phyloP scores from a whole-genome alignment of 2,888 invertebrate species.

The Pycnomerus fuliginosus region DNA sequence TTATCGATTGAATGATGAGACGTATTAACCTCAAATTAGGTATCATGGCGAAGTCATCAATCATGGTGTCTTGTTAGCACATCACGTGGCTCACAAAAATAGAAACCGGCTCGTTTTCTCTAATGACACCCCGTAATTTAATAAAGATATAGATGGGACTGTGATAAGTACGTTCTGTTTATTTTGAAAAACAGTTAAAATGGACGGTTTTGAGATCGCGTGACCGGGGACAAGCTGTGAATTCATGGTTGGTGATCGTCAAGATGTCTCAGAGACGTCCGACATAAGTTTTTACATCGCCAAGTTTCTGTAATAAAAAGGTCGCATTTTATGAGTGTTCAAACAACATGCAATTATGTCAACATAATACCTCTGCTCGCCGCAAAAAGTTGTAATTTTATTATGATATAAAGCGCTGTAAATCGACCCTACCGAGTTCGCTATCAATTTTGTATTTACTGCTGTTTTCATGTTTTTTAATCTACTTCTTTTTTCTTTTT shows the following conservation, averaged over 20 bases:
- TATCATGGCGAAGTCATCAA: constrained; percentile 26
- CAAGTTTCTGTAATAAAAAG: no score
- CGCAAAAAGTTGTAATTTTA: no score
- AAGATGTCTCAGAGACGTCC: constrained; percentile 15
- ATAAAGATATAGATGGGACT: constrained; percentile 31
- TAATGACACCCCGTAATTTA: constrained; percentile 33
- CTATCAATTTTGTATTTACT: no score
- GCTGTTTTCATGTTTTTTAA: no score
- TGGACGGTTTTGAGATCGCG: constrained; percentile 29
- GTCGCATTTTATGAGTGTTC: no score
- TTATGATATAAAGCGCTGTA: no score
- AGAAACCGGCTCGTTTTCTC: constrained; percentile 26
- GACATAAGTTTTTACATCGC: background rate
- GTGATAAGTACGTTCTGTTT: constrained; percentile 26
- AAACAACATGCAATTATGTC: no score
- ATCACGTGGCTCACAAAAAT: constrained; percentile 29
- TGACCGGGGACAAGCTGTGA: constrained; percentile 36
- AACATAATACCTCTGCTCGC: no score
- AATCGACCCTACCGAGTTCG: no score
- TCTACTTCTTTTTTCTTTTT: background rate
- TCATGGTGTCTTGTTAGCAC: constrained; percentile 36
- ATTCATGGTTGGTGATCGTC: constrained; percentile 37
- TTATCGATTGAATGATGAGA: constrained; percentile 5
- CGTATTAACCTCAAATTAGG: constrained; percentile 21
- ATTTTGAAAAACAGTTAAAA: constrained; percentile 20